Evolutionary conservation across 1,140 invertebrate species (phyloP), one percentile per base, ranked within the genome.

Genomic region (Drosophila truncata): DNA sequence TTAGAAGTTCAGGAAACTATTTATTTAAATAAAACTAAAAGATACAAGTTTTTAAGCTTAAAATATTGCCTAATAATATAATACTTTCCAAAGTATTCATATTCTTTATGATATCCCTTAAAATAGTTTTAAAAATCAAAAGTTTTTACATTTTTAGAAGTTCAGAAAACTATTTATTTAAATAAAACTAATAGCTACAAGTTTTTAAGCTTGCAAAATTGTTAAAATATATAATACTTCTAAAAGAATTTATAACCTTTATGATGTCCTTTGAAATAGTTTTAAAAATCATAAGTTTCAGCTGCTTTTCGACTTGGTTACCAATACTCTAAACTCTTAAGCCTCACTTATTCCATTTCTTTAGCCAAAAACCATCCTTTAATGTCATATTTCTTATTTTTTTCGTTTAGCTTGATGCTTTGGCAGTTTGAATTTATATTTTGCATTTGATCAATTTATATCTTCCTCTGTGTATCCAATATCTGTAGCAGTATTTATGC

Each of bases 401-500:
- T 71, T 82, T n/a, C n/a, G 73, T 67, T 86, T 83, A 59, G 52
- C 74, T 60, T 80, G 63, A 85, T 78, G 66, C 44, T 82, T 87
- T 88, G 76, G 84, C 83, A 83, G 60, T 70, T 87, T 67, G 61
- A 87, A 87, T 88, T 88, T 88, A 80, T 88, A 76, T 42, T 37
- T 29, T 41, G 49, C 33, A 7, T 46, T 49, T n/a, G n/a, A n/a
- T n/a, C 25, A 74, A 75, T 76, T 55, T 75, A 58, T 75, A 74
- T 75, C 73, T 41, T 50, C 33, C 37, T 37, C 50, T 50, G 31
- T 42, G 27, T 35, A 33, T 33, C 16, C 14, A 33, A 33, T 58
- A 52, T 76, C 37, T 66, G 54, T 71, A 78, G 85, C 75, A 64
- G 67, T 87, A 74, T 80, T 72, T 82, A 75, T 82, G 76, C 74